Conservation (phyloP, 2,797 vertebrate species). For the Prunella strophiata region DNA sequence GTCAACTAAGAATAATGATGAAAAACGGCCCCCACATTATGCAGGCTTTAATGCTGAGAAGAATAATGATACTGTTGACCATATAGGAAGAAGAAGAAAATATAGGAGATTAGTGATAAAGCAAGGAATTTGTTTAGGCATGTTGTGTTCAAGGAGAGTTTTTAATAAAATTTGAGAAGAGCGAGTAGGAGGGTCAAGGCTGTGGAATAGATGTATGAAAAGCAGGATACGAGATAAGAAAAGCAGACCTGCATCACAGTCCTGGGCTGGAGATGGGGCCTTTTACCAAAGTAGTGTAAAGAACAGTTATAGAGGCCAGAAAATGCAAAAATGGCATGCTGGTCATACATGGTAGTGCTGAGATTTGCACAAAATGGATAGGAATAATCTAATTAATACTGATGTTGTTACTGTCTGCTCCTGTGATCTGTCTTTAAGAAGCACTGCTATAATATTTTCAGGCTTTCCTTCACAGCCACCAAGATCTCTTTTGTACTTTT, state of each 20-base stretch:
- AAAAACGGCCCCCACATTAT: not conserved
- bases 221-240: not conserved
- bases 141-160: not conserved
- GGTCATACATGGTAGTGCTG: fast-evolving
- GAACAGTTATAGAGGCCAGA: fast-evolving
- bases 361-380: not conserved
- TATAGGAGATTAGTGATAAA: not conserved
- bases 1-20: not conserved
- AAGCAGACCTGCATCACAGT: not conserved
- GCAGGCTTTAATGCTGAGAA: not conserved
- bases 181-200: not conserved
- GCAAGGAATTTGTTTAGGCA: not conserved
- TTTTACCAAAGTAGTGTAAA: not conserved
- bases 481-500: not conserved
- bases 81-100: not conserved
- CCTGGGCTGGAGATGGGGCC: not conserved
- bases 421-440: not conserved
- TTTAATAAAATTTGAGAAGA: not conserved
- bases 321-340: not conserved
- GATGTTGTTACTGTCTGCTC: not conserved
- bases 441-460: not conserved
- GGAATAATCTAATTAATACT: not conserved
- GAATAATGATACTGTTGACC: not conserved
- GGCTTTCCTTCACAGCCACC: not conserved
- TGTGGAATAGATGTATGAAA: not conserved